Evolutionary conservation across 2,113 vertebrate genomes (phyloP).

Genomic region (Rattus rattus): DNA sequence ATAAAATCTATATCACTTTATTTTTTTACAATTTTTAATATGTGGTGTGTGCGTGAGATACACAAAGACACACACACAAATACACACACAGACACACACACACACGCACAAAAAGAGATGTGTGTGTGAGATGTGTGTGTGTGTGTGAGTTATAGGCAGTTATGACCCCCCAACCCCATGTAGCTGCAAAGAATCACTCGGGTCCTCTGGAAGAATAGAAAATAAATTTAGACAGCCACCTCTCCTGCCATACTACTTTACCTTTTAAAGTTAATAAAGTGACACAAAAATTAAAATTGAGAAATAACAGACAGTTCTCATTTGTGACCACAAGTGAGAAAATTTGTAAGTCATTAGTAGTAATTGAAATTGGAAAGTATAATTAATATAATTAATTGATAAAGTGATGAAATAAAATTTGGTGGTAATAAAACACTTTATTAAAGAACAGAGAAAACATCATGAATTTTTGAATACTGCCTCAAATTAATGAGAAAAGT

Average conservation of each 20-base stretch:
- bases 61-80: no score
- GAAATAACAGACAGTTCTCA: not conserved
- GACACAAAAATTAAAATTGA: not conserved
- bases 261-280: not conserved
- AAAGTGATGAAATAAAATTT: not conserved
- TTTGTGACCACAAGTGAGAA: not conserved
- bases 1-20: not conserved
- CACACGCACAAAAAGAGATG: no score
- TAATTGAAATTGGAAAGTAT: not conserved
- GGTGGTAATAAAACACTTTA: not conserved
- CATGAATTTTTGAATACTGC: not conserved
- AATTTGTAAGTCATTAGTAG: not conserved
- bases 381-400: not conserved
- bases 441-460: not conserved
- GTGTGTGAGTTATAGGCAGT: not conserved
- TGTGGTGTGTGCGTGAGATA: not conserved
- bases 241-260: not conserved
- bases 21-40: not conserved
- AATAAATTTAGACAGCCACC: not conserved
- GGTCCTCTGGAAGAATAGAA: not conserved
- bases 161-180: accelerated
- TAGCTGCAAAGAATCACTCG: not conserved
- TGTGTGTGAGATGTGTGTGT: not conserved
- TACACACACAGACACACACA: no score
- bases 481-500: not conserved